These are phyloP conservation scores for Gymnoscopelus microlampas DNA, from an alignment of 2,797 vertebrate species.

Conservation along the genomic window DNA sequence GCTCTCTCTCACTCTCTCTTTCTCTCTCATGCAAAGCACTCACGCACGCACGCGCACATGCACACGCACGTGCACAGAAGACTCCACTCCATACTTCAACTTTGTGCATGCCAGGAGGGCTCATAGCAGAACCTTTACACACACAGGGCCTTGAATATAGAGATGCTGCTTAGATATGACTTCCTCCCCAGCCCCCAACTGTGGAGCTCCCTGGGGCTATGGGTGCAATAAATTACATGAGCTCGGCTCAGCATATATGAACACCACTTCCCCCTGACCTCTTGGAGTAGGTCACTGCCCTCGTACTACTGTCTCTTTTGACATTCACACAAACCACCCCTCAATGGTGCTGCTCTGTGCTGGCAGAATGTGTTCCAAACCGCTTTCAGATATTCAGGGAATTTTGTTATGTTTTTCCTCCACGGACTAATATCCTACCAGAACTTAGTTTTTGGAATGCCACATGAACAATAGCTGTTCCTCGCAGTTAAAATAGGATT, in stretches of 20 bases:
- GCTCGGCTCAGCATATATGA: conserved; percentile 52
- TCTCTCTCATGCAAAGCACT: background rate
- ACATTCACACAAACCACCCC: conserved; percentile 8
- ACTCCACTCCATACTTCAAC: background rate
- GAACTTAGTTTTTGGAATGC: conserved; percentile 1
- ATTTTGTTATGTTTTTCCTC: conserved; percentile 28
- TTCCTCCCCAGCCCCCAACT: conserved; percentile 52
- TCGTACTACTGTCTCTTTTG: conserved; percentile 33
- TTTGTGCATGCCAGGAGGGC: conserved; percentile 3
- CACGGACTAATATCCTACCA: background rate
- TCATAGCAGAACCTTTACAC: conserved; percentile 11
- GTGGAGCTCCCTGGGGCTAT: conserved; percentile 31
- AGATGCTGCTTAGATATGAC: conserved; percentile 36
- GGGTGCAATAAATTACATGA: conserved; percentile 55
- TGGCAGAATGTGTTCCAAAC: conserved; percentile 42
- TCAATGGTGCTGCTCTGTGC: conserved; percentile 22
- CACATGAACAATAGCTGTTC: background rate
- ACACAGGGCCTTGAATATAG: conserved; percentile 28
- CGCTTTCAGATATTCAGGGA: conserved; percentile 16
- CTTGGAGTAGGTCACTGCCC: conserved; percentile 32
- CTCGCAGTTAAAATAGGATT: conserved; percentile 4
- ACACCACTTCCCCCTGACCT: conserved; percentile 50
- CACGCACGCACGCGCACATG: background rate
- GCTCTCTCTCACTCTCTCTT: background rate
- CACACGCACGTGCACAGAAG: background rate